Percentiles rank a stretch among this genome's conserved stretches.
Conservation (phyloP, 2,888 invertebrate species). For the Erebia aethiops region DNA sequence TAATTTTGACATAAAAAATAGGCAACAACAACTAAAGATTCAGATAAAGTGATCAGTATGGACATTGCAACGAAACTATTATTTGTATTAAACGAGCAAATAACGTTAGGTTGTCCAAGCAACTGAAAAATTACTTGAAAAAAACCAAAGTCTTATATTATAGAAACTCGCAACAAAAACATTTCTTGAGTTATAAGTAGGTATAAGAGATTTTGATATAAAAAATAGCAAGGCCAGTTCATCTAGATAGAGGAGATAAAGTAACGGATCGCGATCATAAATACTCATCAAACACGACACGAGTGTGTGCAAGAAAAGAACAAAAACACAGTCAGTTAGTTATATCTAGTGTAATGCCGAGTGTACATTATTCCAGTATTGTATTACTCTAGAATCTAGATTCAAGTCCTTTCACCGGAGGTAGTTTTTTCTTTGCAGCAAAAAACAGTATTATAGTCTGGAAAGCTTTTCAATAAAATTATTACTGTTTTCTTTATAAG, state of each 20-base stretch:
- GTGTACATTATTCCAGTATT: conserved; percentile 23
- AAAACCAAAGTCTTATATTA: no score
- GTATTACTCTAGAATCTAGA: conserved; percentile 20
- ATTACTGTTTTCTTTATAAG: no score
- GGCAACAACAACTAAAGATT: no score
- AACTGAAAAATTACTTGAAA: background rate
- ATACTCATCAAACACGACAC: conserved; percentile 40
- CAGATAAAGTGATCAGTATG: background rate
- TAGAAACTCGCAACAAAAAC: background rate
- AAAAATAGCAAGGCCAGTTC: background rate
- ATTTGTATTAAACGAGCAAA: background rate
- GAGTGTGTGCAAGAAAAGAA: conserved; percentile 41
- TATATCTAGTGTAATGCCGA: conserved; percentile 32
- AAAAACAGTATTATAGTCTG: background rate
- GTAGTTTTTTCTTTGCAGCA: conserved; percentile 18
- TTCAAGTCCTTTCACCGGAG: conserved; percentile 16
- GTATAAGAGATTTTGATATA: background rate
- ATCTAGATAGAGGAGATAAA: conserved; percentile 8
- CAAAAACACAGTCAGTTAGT: conserved; percentile 33
- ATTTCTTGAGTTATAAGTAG: background rate
- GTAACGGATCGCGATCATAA: conserved; percentile 17
- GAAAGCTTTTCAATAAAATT: background rate
- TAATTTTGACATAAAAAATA: no score
- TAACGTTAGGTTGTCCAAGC: background rate
- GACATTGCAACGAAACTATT: background rate